Base-by-base conservation (phyloP, 2,797 vertebrate genomes). In the Clarias pachynema region DNA sequence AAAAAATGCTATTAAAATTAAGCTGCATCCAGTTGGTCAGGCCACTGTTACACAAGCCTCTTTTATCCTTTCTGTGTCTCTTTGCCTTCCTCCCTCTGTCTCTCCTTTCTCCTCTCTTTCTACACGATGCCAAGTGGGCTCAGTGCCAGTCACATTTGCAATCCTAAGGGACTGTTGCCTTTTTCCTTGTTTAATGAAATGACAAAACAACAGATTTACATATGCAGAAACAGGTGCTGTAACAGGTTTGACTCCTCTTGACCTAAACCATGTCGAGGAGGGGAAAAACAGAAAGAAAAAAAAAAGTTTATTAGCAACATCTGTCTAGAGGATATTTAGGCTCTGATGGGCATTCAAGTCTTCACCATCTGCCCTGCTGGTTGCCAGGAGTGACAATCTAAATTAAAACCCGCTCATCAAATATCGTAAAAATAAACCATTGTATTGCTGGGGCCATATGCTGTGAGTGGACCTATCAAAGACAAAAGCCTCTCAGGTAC, bases 121-220 rank as follows among this genome's bases (percentile, higher is more conserved):
- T 81, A 91, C 89, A 92, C 94, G 89, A 91, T 96, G 96, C 96
- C 88, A 86, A 94, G 90, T 81, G 81, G 96, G 96, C 92, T 85
- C 90, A 22, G 89, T 93, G 96, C 96, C 96, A 96, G 94, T 93
- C 93, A 93, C 94, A 93, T 96, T 96, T 92, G 94, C 70, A 87
- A 95, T 93, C 96, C 95, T 94, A n/a, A 95, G 96, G 97, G 96
- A 97, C 94, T 80, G 85, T 87, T 92, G 94, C 94, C 93, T 94
- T 93, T 91, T 93, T 93, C 85, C 91, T 92, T 96, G 94, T 94
- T 96, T 96, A 97, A 98, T 96, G 95, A 97, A 96, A 97, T 95
- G 95, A 97, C 95, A 97, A 96, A 97, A 96, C 95, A 96, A 96
- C 96, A 97, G 95, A 98, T 97, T 96, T 97, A 94, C 96, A 96